A percentile compares a stretch with the other conserved stretches of the same genome.
Evolutionary conservation across 1,140 invertebrate species (phyloP).

Genomic region (Sycophaga agraensis): DNA sequence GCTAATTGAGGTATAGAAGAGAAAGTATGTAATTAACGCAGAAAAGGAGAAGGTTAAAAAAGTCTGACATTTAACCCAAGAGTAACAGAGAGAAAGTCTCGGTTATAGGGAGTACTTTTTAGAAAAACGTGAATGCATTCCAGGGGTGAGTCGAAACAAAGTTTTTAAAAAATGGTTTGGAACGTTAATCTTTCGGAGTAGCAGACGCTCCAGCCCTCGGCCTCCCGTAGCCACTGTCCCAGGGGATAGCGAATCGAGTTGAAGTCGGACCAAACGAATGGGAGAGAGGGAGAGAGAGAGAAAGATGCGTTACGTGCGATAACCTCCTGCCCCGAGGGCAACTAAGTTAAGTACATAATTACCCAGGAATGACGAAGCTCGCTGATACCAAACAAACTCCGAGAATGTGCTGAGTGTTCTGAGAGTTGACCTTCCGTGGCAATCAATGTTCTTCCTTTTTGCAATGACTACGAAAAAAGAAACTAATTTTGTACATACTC

Average conservation of each 20-base stretch:
- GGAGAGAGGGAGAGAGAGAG: too few species aligned
- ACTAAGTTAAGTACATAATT: slow-evolving; percentile 53
- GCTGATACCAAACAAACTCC: slow-evolving; percentile 19
- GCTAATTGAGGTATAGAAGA: too few species aligned
- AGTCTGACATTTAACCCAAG: not conserved
- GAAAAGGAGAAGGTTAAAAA: not conserved
- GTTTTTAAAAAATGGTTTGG: slow-evolving; percentile 13
- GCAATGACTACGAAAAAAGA: not conserved
- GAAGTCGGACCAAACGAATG: too few species aligned
- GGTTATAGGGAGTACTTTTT: not conserved
- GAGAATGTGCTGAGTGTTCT: slow-evolving; percentile 10
- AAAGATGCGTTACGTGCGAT: slow-evolving; percentile 39
- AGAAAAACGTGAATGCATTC: slow-evolving; percentile 5
- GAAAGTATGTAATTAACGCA: slow-evolving; percentile 1
- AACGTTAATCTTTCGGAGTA: slow-evolving; percentile 15
- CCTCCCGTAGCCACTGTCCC: not conserved
- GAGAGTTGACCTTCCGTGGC: slow-evolving; percentile 14
- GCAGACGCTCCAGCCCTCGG: not conserved
- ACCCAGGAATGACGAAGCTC: slow-evolving; percentile 50
- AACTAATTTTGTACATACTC: too few species aligned
- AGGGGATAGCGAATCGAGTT: slow-evolving; percentile 1
- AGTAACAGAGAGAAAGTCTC: not conserved
- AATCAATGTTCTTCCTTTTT: too few species aligned
- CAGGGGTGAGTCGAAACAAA: not conserved
- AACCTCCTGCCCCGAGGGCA: slow-evolving; percentile 43